A percentile compares a stretch with the other conserved stretches of the same genome.
Evolutionary conservation across 1,140 invertebrate genomes (phyloP).

Genomic region (Drosophila micromelanica): DNA sequence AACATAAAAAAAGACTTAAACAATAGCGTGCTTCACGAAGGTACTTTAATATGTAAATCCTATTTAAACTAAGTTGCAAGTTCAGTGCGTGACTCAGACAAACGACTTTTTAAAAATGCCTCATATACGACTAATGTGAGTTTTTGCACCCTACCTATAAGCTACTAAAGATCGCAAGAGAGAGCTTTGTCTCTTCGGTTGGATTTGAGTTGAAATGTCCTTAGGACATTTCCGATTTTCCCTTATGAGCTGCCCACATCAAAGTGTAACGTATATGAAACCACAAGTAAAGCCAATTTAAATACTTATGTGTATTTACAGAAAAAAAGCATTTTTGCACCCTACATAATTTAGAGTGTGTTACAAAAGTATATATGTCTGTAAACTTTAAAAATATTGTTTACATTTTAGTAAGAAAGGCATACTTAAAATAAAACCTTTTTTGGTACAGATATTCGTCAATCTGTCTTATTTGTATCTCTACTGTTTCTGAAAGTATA

Average conservation of each 20-base stretch:
- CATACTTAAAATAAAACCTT: too few species aligned
- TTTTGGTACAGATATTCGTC: too few species aligned
- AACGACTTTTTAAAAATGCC: constrained; percentile 5
- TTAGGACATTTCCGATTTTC: constrained; percentile 28
- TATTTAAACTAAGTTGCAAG: constrained; percentile 9
- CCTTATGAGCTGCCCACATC: constrained; percentile 45
- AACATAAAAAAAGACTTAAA: background rate
- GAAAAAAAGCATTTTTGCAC: background rate
- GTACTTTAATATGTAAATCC: constrained; percentile 41
- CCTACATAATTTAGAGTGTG: background rate
- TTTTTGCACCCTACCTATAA: background rate
- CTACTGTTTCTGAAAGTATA: too few species aligned
- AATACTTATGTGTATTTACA: constrained; percentile 36
- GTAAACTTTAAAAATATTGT: too few species aligned
- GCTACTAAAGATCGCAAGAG: background rate
- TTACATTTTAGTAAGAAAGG: too few species aligned
- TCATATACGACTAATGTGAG: constrained; percentile 13
- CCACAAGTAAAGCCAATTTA: constrained; percentile 63
- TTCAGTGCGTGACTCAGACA: constrained; percentile 33
- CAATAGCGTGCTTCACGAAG: constrained; percentile 43
- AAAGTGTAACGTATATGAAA: constrained; percentile 56
- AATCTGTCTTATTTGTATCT: too few species aligned
- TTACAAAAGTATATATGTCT: background rate
- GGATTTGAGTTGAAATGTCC: constrained; percentile 25
- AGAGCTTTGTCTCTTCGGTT: constrained; percentile 3